Conservation (phyloP, 1,140 invertebrate genomes). For the Atta cephalotes region DNA sequence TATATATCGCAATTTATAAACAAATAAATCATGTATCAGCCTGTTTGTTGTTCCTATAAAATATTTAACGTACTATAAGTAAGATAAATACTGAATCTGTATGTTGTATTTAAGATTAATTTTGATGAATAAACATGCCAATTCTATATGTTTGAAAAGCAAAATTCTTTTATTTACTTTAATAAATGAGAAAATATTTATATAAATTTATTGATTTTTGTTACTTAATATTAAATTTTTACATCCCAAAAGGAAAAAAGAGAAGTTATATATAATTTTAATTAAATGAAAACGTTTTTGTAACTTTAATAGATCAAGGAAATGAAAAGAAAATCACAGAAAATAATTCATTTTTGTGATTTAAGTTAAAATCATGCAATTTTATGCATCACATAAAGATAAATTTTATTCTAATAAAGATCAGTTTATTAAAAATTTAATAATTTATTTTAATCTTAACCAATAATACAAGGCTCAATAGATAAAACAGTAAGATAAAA, state of each 20-base stretch:
- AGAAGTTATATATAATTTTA: neutral
- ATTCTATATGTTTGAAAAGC: neutral
- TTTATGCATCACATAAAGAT: slow-evolving; percentile 2
- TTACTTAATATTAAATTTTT: neutral
- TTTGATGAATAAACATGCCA: neutral
- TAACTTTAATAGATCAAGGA: neutral
- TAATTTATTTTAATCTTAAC: neutral
- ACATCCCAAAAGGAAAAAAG: neutral
- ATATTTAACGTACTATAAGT: neutral
- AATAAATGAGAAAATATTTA: neutral
- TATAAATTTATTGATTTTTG: neutral
- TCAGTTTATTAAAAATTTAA: slow-evolving; percentile 11
- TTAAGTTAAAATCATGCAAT: neutral
- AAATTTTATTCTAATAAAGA: neutral
- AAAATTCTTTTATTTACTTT: neutral
- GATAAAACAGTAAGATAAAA: no score
- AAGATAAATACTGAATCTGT: slow-evolving; percentile 18
- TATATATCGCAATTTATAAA: neutral
- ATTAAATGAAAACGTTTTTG: slow-evolving; percentile 1
- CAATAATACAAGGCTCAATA: no score
- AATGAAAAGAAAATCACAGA: neutral
- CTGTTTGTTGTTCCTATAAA: neutral
- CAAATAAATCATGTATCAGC: neutral
- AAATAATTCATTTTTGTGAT: neutral
- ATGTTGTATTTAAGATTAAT: slow-evolving; percentile 1